Base-by-base conservation (phyloP, 2,113 vertebrate genomes). In the Candoia aspera region DNA sequence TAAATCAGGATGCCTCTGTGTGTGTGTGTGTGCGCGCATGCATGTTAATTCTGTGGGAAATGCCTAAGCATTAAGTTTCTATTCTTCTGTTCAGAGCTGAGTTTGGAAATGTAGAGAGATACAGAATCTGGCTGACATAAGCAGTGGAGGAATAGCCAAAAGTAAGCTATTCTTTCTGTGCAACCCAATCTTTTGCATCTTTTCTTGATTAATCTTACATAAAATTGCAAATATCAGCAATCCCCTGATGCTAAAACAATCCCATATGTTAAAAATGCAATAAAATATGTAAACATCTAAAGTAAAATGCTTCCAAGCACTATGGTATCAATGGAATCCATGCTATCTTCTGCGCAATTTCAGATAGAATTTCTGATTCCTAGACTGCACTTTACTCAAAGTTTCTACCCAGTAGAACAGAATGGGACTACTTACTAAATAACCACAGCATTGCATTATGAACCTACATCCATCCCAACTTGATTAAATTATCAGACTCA, bases 31-130 rank as follows among this genome's bases (percentile, higher is more conserved):
- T 29, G 10, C 55, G 24, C 33, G n/a, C 23, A 10, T 42, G 49
- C 57, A 23, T 93, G 58, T 93, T 88, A 86, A 83, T 89, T 96
- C 94, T 95, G 84, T 95, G 95, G 91, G 95, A 95, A 96, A 96
- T 93, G 93, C 89, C 89, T 93, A 92, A 93, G 85, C 92, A 54
- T 5, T 24, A 92, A 90, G 94, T 91, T 95, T 94, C 73, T 92
- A 90, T 95, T 95, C 96, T 95, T 91, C 87, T 93, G 37, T 79
- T 89, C 92, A 86, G 86, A 17, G 96, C 94, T 88, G 54, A 88
- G 86, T 91, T 85, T 86, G 91, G 37, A 64, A 57, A 64, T 85
- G 87, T 19, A 46, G 37, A 92, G 1, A 95, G 93, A 95, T 83
- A 88, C 59, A 73, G 92, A 94, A 94, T 92, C 91, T 90, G 85